Evolutionary conservation across 1,140 invertebrate genomes (phyloP), one percentile per base, ranked within the genome.

Genomic region (Paraescarpia echinospica): DNA sequence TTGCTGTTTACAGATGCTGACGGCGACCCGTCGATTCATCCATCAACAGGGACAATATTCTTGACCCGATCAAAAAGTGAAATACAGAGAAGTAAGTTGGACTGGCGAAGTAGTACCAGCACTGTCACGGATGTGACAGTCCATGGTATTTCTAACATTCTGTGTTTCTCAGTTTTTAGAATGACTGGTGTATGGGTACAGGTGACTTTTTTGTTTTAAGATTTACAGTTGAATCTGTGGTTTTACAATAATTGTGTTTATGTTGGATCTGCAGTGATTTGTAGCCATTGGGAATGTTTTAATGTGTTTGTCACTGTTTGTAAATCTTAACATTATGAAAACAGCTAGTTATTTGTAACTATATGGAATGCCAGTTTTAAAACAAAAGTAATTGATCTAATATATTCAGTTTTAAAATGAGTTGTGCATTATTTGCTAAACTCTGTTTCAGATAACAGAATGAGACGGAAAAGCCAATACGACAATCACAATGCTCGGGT

Each of bases 21-120:
- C 94, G 97, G 97, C 92, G 99, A 99, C 96, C 99, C 99, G 14
- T 99, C 99, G 0, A 97, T 99, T 92, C 98, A 99, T 97, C 99
- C 99, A 0, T 98, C 98, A 94, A 98, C 98, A 91, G 98, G 98
- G 59, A 99, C 99, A 59, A 98, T 99, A 94, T 99, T 99, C 96
- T 98, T 99, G 96, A 98, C 98, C 96, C 97, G 98, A 93, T 99
- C 98, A 6, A 98, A 98, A 96, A 97, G 97, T 94, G 97, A 98
- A 93, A 97, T 98, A 27, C 95, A 95, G 93, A 98, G 98, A 96
- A 99, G 97, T 97, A 95, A 97, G 96, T 96, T 9, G 35, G 59
- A 51, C 91, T 33, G 5, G 33, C 14, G 18, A 90, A 31, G 18
- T 34, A 22, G 34, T 34, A 34, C 33, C 89, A 90, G 14, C 89